These are phyloP conservation scores for Ectemnius lituratus DNA, from an alignment of 2,888 invertebrate species.

Conservation along the genomic window DNA sequence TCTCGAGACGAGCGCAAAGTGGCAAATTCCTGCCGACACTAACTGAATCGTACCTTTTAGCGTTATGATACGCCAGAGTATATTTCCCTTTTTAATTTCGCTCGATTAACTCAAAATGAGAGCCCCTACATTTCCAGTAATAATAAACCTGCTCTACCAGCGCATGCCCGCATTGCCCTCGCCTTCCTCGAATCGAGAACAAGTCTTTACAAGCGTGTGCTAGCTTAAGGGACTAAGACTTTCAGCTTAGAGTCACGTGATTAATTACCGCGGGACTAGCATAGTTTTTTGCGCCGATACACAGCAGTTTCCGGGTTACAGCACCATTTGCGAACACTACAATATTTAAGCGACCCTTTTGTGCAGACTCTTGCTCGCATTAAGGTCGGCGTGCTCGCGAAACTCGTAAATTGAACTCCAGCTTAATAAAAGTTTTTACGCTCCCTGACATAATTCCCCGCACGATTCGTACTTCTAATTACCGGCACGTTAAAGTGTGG, in stretches of 20 bases:
- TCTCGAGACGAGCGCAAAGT: too few species aligned
- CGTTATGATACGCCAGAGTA: too few species aligned
- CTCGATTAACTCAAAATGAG: background rate
- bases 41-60: too few species aligned
- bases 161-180: too few species aligned
- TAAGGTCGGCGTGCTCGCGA: conserved; percentile 14
- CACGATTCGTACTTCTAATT: conserved; percentile 23
- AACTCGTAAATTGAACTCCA: conserved; percentile 24
- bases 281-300: background rate
- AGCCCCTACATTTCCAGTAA: too few species aligned
- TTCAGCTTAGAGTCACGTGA: background rate
- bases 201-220: too few species aligned
- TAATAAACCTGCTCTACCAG: too few species aligned
- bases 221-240: too few species aligned
- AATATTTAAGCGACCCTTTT: conserved; percentile 12
- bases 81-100: conserved; percentile 3
- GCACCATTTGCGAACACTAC: background rate
- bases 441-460: conserved; percentile 10
- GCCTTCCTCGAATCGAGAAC: too few species aligned
- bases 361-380: background rate
- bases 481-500: background rate
- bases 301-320: background rate
- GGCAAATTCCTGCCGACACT: too few species aligned
- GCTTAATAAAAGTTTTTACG: conserved; percentile 29
- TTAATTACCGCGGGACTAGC: conserved; percentile 9